Evolutionary conservation across 2,888 invertebrate genomes (phyloP), one percentile per base, ranked within the genome.

Genomic region (Nemoura dubitans): DNA sequence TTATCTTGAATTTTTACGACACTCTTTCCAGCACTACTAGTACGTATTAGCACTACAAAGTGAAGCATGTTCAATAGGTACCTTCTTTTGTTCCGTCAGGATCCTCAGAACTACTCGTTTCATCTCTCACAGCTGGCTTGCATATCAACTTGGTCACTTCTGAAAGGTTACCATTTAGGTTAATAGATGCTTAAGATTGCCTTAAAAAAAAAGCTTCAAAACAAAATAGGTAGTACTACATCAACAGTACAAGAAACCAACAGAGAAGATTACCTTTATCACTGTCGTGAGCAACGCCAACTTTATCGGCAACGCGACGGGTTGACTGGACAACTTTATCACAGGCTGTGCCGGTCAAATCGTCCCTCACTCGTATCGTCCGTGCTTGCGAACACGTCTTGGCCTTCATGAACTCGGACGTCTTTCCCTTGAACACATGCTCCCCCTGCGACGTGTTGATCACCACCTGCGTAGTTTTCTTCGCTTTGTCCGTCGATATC

Each of bases 401-500:
- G 16, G 59, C 59, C 87, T 91, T 90, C 83, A 92, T 90, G 6
- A 91, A 89, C 76, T 91, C 92, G 0, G 91, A 90, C 0, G 91
- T 91, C 86, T 91, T 91, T 16, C 91, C 91, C 87, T 91, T 91
- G 88, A 91, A 91, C 82, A 91, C 90, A 83, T 91, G 91, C 86
- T 91, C 91, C 26, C 91, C 91, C 28, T 90, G 90, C 0, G 90
- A 91, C 0, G 90, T 91, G 87, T 91, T 91, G 59, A 91, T 91
- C 83, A 92, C 90, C 87, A 91, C 91, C 87, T 92, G 91, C 2
- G 92, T 92, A 89, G 90, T 90, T 86, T 91, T 91, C 0, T 91
- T 91, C 83, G 90, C 89, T 87, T 91, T 91, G 87, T 92, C 90
- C 0, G 91, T 91, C 0, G 92, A 91, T 89, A 91, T 91, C 0